Conservation (phyloP, 2,113 vertebrate species). For the Thermophis baileyi region DNA sequence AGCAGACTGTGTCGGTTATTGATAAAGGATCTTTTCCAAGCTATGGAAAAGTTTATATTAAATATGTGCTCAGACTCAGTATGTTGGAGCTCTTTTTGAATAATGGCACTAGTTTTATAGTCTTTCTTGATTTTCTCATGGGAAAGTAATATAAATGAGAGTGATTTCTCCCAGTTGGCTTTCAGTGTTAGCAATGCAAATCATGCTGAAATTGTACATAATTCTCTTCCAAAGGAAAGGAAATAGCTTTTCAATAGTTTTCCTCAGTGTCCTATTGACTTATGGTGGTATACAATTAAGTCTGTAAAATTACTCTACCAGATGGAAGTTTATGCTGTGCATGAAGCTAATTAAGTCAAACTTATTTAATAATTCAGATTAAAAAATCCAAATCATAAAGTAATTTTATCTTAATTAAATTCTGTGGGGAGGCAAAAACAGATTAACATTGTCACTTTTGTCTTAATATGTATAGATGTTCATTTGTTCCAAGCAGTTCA, state of each 20-base stretch:
- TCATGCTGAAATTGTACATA: constrained; percentile 84
- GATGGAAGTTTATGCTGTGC: constrained; percentile 77
- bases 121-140: constrained; percentile 80
- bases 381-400: constrained; percentile 63
- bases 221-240: constrained; percentile 87
- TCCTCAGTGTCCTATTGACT: constrained; percentile 86
- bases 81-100: constrained; percentile 75
- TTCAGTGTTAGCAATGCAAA: constrained; percentile 79
- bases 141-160: constrained; percentile 85
- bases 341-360: constrained; percentile 81
- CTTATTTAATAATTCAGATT: constrained; percentile 66
- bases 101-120: constrained; percentile 79
- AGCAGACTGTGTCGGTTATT: constrained; percentile 62
- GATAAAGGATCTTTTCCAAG: constrained; percentile 57
- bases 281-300: constrained; percentile 83
- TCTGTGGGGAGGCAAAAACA: constrained; percentile 39
- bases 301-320: constrained; percentile 85
- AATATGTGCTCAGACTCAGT: constrained; percentile 69
- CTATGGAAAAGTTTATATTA: constrained; percentile 60
- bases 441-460: not conserved
- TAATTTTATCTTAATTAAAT: constrained; percentile 61
- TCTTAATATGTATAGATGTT: constrained; percentile 12
- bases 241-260: constrained; percentile 91
- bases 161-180: constrained; percentile 82
- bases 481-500: not conserved